These are phyloP conservation scores for Cercocebus atys DNA, from an alignment of 2,113 vertebrate species.

Conservation along the genomic window DNA sequence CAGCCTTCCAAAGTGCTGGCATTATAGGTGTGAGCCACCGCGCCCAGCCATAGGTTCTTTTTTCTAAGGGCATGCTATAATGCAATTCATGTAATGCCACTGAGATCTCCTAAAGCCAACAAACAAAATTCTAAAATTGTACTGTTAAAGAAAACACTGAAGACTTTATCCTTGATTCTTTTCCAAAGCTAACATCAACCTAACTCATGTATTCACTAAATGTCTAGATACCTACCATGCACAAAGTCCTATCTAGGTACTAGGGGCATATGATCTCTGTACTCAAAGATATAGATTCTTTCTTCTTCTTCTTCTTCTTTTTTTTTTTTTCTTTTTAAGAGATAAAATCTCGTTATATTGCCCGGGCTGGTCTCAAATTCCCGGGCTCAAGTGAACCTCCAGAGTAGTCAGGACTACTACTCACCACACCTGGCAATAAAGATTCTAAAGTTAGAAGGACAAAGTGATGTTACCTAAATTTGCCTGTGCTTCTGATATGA, in stretches of 20 bases:
- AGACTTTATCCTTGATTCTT: not conserved
- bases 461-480: not conserved
- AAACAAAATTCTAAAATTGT: conserved; percentile 42
- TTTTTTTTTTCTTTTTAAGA: too few species aligned
- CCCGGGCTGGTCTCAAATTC: too few species aligned
- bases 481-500: not conserved
- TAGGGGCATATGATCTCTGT: not conserved
- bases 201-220: not conserved
- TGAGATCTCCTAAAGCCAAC: not conserved
- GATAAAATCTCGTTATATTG: too few species aligned
- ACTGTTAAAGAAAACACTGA: not conserved
- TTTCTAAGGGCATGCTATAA: conserved; percentile 10
- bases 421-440: not conserved
- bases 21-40: too few species aligned
- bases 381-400: too few species aligned
- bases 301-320: too few species aligned
- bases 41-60: not conserved
- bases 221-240: not conserved
- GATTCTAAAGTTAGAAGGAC: not conserved
- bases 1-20: too few species aligned
- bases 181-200: not conserved
- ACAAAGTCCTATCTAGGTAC: not conserved
- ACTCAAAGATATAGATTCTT: conserved; percentile 7
- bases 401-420: too few species aligned
- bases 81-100: not conserved